Evolutionary conservation across 2,888 invertebrate species (phyloP).

Genomic region (Unio pictorum): DNA sequence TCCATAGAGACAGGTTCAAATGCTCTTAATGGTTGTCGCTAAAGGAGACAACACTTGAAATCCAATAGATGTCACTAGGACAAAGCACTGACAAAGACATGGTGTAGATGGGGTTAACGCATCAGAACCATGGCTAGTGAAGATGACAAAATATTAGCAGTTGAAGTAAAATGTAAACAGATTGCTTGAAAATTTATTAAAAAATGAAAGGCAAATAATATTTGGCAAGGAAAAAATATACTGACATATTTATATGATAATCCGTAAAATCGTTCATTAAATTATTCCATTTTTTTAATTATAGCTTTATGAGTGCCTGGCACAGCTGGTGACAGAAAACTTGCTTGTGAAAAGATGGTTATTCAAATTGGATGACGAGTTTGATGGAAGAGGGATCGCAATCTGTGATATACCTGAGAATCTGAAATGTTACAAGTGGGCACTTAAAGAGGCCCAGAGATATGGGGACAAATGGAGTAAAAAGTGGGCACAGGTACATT

Average conservation of each 20-base stretch:
- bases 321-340: slow-evolving; percentile 70
- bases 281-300: slow-evolving; percentile 13
- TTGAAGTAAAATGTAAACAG: too few relatives aligned
- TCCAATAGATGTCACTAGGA: too few relatives aligned
- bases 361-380: slow-evolving; percentile 70
- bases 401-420: slow-evolving; percentile 66
- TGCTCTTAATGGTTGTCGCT: too few relatives aligned
- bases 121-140: too few relatives aligned
- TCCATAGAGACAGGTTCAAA: too few relatives aligned
- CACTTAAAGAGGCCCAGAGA: slow-evolving; percentile 66
- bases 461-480: slow-evolving; percentile 72
- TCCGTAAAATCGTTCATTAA: background rate
- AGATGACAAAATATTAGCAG: too few relatives aligned
- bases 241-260: background rate
- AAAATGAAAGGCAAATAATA: background rate
- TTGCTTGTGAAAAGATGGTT: slow-evolving; percentile 69
- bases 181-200: too few relatives aligned
- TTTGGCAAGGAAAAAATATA: background rate
- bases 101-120: too few relatives aligned
- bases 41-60: too few relatives aligned
- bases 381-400: slow-evolving; percentile 70
- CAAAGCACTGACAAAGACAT: too few relatives aligned
- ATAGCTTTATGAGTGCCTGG: slow-evolving; percentile 70
- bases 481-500: slow-evolving; percentile 71
- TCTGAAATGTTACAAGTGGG: slow-evolving; percentile 68